These are phyloP conservation scores for Trachelipus rathkii DNA, from an alignment of 1,140 invertebrate genomes.

Conservation along the genomic window DNA sequence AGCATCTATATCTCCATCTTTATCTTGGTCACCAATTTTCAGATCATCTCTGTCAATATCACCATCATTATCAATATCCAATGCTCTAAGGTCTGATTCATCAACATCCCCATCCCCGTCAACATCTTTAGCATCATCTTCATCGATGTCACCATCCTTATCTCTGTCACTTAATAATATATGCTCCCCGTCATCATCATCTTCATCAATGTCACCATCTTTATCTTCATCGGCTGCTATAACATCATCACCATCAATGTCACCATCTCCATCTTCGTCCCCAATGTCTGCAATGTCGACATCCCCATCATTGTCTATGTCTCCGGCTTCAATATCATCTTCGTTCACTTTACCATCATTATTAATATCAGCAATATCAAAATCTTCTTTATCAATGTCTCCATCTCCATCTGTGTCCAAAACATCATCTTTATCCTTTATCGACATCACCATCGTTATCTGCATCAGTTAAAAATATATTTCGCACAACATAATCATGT, in stretches of 20 bases:
- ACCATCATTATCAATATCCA: conserved; percentile 41
- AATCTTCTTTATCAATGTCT: conserved; percentile 39
- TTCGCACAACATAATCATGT: not conserved
- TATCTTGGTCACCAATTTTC: conserved; percentile 30
- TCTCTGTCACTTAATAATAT: conserved; percentile 36
- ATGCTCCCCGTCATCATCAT: conserved; percentile 24
- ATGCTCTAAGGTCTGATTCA: conserved; percentile 31
- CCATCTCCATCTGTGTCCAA: conserved; percentile 40
- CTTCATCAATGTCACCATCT: conserved; percentile 38
- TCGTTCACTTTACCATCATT: conserved; percentile 37
- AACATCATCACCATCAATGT: conserved; percentile 33
- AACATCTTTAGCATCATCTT: conserved; percentile 31
- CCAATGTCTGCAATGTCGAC: conserved; percentile 41
- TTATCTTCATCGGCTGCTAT: conserved; percentile 38
- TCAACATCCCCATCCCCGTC: conserved; percentile 38
- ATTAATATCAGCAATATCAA: conserved; percentile 37
- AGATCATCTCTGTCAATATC: conserved; percentile 38
- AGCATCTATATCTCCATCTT: conserved; percentile 30
- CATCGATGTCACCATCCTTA: conserved; percentile 40
- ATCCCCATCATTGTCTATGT: conserved; percentile 39
- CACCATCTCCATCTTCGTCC: conserved; percentile 38
- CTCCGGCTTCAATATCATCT: conserved; percentile 32
- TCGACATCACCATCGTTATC: conserved; percentile 40
- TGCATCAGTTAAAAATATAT: conserved; percentile 32
- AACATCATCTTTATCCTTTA: conserved; percentile 33